Percentiles rank a stretch among this genome's conserved stretches.
Conservation (phyloP, 2,113 vertebrate species). For the Thryonomys swinderianus region DNA sequence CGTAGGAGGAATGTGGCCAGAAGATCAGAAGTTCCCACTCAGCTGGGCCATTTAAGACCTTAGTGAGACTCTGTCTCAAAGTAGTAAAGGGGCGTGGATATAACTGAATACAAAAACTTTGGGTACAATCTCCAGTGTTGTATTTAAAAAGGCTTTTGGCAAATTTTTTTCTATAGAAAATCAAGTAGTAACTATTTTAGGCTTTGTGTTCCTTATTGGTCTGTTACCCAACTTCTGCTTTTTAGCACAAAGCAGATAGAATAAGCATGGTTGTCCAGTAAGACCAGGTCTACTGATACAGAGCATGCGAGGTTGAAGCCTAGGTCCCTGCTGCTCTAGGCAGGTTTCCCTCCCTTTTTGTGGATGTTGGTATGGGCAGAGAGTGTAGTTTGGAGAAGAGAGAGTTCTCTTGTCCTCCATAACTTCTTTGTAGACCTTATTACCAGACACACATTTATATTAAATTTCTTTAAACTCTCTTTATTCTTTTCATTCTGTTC, state of each 20-base stretch:
- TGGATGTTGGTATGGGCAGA: background rate
- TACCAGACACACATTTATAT: background rate
- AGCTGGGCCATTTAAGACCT: background rate
- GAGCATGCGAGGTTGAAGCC: background rate
- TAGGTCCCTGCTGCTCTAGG: background rate
- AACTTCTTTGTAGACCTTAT: background rate
- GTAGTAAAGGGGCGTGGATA: background rate
- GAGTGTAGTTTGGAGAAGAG: background rate
- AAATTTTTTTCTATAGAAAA: conserved; percentile 12
- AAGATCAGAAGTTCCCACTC: background rate
- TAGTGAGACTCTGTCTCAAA: background rate
- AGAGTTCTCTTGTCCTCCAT: background rate
- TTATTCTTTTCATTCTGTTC: conserved; percentile 22
- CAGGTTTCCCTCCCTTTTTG: background rate
- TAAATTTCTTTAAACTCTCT: background rate
- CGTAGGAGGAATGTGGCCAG: too few relatives aligned
- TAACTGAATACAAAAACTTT: background rate
- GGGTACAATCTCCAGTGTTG: background rate
- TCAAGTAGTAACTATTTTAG: conserved; percentile 1
- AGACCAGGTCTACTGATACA: background rate
- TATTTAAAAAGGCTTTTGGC: background rate
- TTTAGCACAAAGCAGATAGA: background rate
- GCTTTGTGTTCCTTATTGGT: background rate
- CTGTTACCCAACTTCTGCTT: background rate
- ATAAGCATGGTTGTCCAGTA: background rate